Evolutionary conservation across 2,797 vertebrate genomes (phyloP), one percentile per base, ranked within the genome.

Genomic region (Myiothlypis coronata): DNA sequence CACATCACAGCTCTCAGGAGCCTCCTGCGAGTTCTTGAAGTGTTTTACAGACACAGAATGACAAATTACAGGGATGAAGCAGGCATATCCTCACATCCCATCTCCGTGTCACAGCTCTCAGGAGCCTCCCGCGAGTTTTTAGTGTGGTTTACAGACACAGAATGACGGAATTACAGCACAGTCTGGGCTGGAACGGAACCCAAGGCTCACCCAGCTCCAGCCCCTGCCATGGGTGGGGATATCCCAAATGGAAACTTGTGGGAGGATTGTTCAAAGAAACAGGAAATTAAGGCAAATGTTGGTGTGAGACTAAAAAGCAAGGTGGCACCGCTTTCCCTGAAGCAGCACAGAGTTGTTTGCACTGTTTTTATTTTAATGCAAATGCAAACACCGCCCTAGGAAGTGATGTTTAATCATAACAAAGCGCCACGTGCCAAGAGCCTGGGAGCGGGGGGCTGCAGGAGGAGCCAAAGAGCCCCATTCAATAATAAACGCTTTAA

Each of bases 1-100:
- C 0, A 2, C 16, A 1, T 0, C 14, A 53, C 10, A 8, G 6
- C 52, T 49, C 46, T 17, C 18, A 4, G 0, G 15, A 35, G 53
- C 32, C 53, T 55, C 32, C 53, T n/a, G 32, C 4, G 6, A n/a
- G 4, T 15, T 55, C n/a, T 2, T 22, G 9, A 35, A 2, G 52
- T 32, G 52, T 32, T 53, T 53, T 53, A 32, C 1, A 44, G 22
- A 12, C 32, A 9, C 30, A 7, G 6, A 53, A 53, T 17, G 3
- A 20, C 5, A 35, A 20, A 43, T 37, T 26, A 5, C 0, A 4
- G 8, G 37, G 37, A 37, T 37, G 35, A 37, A 37, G 35, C 35
- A 37, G 35, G 35, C 35, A 37, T 11, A 37, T 11, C 35, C 11
- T 37, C 35, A 37, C 35, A 37, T 11, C 35, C 5, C 10, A 5